phyloP scores from a whole-genome alignment of 2,797 vertebrate species.

The Intellagama lesueurii region DNA sequence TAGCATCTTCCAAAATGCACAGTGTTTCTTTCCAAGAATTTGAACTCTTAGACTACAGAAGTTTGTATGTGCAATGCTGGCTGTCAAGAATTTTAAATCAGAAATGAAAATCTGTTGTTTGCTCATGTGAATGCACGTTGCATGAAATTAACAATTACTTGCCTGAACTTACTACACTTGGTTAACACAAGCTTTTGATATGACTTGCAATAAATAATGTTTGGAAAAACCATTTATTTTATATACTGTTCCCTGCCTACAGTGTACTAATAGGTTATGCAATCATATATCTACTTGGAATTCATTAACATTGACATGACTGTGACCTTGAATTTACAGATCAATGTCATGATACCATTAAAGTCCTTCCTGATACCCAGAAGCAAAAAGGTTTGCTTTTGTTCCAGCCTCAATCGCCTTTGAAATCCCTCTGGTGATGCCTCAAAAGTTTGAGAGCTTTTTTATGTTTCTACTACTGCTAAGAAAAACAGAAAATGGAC shows the following conservation, averaged over 20 bases:
- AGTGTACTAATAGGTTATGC: conserved; percentile 40
- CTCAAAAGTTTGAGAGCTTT: conserved; percentile 63
- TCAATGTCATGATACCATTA: conserved; percentile 51
- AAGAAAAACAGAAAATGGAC: conserved; percentile 67
- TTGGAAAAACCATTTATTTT: conserved; percentile 34
- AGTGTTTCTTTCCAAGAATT: conserved; percentile 45
- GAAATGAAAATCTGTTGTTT: conserved; percentile 28
- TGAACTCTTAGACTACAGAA: conserved; percentile 10
- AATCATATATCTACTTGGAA: conserved; percentile 44
- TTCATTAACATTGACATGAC: conserved; percentile 48
- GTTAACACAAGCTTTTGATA: conserved; percentile 22
- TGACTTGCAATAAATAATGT: conserved; percentile 17
- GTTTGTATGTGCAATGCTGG: conserved; percentile 28
- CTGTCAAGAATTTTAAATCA: conserved; percentile 38
- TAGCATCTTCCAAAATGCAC: conserved; percentile 60
- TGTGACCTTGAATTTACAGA: conserved; percentile 66
- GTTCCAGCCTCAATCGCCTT: conserved; percentile 54
- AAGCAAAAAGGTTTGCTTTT: conserved; percentile 59
- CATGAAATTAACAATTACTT: conserved; percentile 43
- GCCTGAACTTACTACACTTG: neutral
- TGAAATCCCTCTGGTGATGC: conserved; percentile 51
- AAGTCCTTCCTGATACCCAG: conserved; percentile 61
- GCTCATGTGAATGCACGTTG: conserved; percentile 18
- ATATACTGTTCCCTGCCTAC: neutral
- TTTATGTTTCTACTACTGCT: conserved; percentile 59